A percentile compares a stretch with the other conserved stretches of the same genome.
phyloP scores from a whole-genome alignment of 2,888 invertebrate genomes.

The Sicus ferrugineus region DNA sequence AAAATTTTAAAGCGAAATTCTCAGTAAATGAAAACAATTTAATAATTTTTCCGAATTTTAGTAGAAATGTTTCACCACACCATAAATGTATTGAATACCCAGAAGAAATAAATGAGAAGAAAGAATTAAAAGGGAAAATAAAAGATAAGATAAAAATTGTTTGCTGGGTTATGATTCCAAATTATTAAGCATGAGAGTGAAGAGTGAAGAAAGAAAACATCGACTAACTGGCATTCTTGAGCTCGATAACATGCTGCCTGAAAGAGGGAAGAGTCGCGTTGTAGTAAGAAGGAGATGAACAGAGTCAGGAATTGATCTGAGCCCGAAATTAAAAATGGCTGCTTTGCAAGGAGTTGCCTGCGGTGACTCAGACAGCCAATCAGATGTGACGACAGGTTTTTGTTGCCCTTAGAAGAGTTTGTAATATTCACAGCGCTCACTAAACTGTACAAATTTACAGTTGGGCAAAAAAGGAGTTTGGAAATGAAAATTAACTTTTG shows the following conservation, averaged over 20 bases:
- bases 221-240: too few species aligned
- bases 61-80: too few species aligned
- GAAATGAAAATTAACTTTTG: too few species aligned
- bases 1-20: conserved; percentile 19
- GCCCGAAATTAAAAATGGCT: conserved; percentile 33
- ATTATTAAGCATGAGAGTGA: too few species aligned
- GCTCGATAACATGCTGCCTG: too few species aligned
- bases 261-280: not conserved
- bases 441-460: too few species aligned
- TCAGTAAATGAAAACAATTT: too few species aligned
- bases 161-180: conserved; percentile 14
- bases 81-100: not conserved
- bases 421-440: too few species aligned
- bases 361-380: conserved; percentile 29
- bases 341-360: conserved; percentile 25
- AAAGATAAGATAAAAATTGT: conserved; percentile 3
- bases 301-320: not conserved
- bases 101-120: not conserved
- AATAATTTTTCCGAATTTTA: too few species aligned
- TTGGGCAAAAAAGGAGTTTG: too few species aligned
- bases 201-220: not conserved
- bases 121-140: not conserved
- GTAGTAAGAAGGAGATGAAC: not conserved
- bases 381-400: not conserved
- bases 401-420: not conserved